Base-by-base conservation (phyloP, 2,888 invertebrate species). In the Tetragonisca angustula region DNA sequence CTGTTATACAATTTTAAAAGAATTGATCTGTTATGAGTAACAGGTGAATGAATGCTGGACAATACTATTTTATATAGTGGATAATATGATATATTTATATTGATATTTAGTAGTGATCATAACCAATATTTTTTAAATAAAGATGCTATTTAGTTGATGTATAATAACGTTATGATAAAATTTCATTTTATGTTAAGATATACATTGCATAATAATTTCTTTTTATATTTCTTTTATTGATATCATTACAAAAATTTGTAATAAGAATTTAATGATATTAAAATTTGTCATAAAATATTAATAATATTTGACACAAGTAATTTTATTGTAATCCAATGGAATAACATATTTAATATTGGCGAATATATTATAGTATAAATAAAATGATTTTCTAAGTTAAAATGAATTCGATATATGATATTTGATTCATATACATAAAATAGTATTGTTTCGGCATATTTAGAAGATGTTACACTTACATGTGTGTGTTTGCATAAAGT, bases 1-100 rank as follows among this genome's bases (percentile, higher is more conserved):
- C 91, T 93, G 93, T 94, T 94, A 93, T 93, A 93, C 92, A 90
- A 92, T 92, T 93, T 91, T 90, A 91, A 91, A 92, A 87, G 89
- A 92, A 93, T 90, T 90, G 89, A 87, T 94, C 90, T 92, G 93
- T 94, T 94, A 92, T 91, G 91, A 90, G 90, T 91, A 92, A 94
- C 90, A 93, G 90, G 91, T 91, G 91, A 93, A 92, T 93, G 92
- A 90, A 92, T 94, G 94, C 93, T 93, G 91, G 91, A 91, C 93
- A 92, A 94, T 93, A 91, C 94, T 93, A 92, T 94, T 94, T 94
- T 91, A 90, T 93, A 93, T 92, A 90, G 89, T 80, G 79, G 79
- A 88, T 83, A 85, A 83, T 75, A 69, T 70, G 70, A 72, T 71
- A 65, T 84, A 67, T 32, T 32, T 32, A 32, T 73, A 79, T 62